Base-by-base conservation (phyloP, 2,888 invertebrate genomes). In the Ophioninae sp. region DNA sequence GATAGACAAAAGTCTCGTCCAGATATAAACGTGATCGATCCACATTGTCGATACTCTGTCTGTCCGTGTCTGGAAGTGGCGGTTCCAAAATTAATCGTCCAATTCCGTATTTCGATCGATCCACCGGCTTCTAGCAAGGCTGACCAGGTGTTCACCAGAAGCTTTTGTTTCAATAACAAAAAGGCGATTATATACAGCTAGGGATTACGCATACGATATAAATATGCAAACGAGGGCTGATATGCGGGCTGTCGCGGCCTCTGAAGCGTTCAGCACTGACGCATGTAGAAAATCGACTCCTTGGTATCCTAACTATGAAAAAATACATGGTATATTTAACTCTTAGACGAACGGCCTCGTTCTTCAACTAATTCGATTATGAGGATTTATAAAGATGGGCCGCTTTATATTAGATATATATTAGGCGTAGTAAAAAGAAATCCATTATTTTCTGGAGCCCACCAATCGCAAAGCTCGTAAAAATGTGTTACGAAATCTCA, bases 1-100 rank as follows among this genome's bases (percentile, higher is more conserved):
- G 62, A 88, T 83, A 79, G 70, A 77, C 74, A 82, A 83, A 72
- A 68, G 67, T 65, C 44, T 73, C 76, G 57, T 76, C 44, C 37
- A 81, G 69, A 39, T 13, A 65, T 20, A 37, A 69, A 62, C 21
- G 61, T 78, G 50, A 21, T 37, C 62, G 37, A 56, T 37, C 59
- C 61, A 62, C 50, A 64, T 69, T 50, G 23, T 68, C 39, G 44
- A 50, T 23, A 21, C 23, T 39, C 57, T 57, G 13, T n/a, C 41
- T 3, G 21, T 3, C 61, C 7, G 8, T 72, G 41, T 61, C 20
- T 61, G 23, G 23, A 68, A 50, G 50, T 50, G 50, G 17, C 50
- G 17, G 17, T 50, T 50, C 17, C 13, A 50, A 50, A 50, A 50
- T 50, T 17, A 50, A 50, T 50, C 50, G 50, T 17, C 8, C 50